Conservation (phyloP, 2,113 vertebrate genomes). For the Perognathus longimembris region DNA sequence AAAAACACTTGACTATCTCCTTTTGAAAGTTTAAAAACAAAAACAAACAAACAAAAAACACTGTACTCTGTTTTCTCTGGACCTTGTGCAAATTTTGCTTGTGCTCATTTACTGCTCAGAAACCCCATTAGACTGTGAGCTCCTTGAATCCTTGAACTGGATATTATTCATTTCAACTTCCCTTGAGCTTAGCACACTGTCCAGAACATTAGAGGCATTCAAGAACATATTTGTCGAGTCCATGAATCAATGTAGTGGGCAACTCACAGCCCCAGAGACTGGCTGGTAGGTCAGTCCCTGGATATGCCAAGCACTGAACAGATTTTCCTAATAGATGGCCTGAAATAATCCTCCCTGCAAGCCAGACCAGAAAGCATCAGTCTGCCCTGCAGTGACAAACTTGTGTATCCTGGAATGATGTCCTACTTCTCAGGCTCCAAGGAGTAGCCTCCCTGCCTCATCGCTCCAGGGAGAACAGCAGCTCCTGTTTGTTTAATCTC, state of each 20-base stretch:
- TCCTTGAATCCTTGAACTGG: not conserved
- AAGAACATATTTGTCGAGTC: not conserved
- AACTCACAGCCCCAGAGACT: not conserved
- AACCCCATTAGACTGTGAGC: not conserved
- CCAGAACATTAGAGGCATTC: constrained; percentile 3
- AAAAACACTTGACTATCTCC: not conserved
- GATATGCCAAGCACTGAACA: not conserved
- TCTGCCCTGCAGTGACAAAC: not conserved
- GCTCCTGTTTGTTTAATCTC: constrained; percentile 60
- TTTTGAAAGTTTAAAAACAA: not conserved
- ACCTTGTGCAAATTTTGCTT: not conserved
- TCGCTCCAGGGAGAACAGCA: not conserved
- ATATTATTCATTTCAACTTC: constrained; percentile 32
- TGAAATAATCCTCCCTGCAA: constrained; percentile 33
- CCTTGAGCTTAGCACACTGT: not conserved
- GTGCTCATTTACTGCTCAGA: not conserved
- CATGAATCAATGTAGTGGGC: not conserved
- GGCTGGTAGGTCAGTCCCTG: not conserved
- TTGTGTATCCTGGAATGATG: not conserved
- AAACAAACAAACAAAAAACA: not conserved
- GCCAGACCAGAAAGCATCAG: constrained; percentile 2
- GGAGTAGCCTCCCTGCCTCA: not conserved
- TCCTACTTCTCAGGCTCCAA: not conserved
- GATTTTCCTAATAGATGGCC: not conserved
- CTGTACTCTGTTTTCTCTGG: not conserved